Evolutionary conservation across 2,797 vertebrate genomes (phyloP), one percentile per base, ranked within the genome.

Genomic region (Agapornis canus): DNA sequence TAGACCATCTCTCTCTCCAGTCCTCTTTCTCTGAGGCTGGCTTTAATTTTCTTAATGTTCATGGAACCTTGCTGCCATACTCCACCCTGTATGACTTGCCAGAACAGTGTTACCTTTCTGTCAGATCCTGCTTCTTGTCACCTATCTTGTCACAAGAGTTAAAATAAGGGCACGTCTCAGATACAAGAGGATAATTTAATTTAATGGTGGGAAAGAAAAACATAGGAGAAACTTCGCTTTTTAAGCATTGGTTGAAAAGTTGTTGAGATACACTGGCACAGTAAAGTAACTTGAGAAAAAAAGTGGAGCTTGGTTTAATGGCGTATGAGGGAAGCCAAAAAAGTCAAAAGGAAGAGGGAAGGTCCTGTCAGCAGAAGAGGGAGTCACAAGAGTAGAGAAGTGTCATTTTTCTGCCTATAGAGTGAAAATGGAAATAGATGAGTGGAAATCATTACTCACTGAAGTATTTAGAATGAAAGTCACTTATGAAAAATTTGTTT

Each of bases 241-340:
- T 79, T 42, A 39, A 79, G 23, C 22, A 6, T 2, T 32, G 23
- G 2, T 48, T 59, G 22, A 51, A 69, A 17, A 60, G 40, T 52
- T 54, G 15, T 32, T 2, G 17, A 25, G 40, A 52, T 48, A 47
- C 71, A 32, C 0, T 0, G 1, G 13, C 32, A 9, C 8, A 6
- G 11, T 12, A 32, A 68, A 23, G 9, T 45, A 64, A 5, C 26
- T 8, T 37, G 43, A 60, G 48, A 14, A 32, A 37, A 64, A 64
- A 77, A 43, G 5, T 11, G 10, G 32, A n/a, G 17, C 14, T 63
- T 45, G 47, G 15, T 20, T 85, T 45, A 35, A 39, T 0, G 0
- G 42, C 2, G 1, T 43, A 18, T 6, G 21, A 21, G 35, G 39
- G 39, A 57, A 64, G n/a, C 7, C 63, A 76, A 26, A 65, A 25